phyloP scores from a whole-genome alignment of 2,797 vertebrate genomes.

The Apogon hyalosoma region DNA sequence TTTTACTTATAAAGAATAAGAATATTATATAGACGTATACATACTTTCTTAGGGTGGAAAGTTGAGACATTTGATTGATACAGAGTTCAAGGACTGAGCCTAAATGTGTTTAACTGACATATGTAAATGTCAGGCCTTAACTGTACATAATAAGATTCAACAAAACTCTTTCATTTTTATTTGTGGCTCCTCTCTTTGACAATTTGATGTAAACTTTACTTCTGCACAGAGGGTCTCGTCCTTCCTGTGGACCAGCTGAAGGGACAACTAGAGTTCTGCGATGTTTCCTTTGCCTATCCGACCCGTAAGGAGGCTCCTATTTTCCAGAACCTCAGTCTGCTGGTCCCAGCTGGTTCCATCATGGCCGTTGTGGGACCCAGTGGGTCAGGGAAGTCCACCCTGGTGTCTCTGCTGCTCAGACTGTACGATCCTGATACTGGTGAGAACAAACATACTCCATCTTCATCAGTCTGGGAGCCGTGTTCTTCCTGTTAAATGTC shows the following conservation, averaged over 20 bases:
- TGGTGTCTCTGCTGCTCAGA: slow-evolving; percentile 92
- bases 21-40: no score
- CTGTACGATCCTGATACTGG: slow-evolving; percentile 87
- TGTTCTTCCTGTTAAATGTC: neutral
- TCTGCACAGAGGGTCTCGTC: slow-evolving; percentile 86
- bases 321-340: slow-evolving; percentile 90
- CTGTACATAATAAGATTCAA: neutral
- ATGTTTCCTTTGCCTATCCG: slow-evolving; percentile 92
- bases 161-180: neutral
- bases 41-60: no score
- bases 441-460: slow-evolving; percentile 34
- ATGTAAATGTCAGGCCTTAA: no score
- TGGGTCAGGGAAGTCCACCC: slow-evolving; percentile 94
- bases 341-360: slow-evolving; percentile 91
- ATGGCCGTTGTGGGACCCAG: slow-evolving; percentile 95
- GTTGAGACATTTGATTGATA: no score
- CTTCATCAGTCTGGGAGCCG: no score
- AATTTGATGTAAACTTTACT: neutral
- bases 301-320: slow-evolving; percentile 88
- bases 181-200: no score
- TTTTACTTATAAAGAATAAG: no score
- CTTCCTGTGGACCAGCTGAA: slow-evolving; percentile 86
- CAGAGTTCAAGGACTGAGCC: no score
- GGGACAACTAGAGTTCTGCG: slow-evolving; percentile 89
- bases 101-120: no score